phyloP scores from a whole-genome alignment of 2,888 invertebrate genomes.

The Chaitophorus viminalis region DNA sequence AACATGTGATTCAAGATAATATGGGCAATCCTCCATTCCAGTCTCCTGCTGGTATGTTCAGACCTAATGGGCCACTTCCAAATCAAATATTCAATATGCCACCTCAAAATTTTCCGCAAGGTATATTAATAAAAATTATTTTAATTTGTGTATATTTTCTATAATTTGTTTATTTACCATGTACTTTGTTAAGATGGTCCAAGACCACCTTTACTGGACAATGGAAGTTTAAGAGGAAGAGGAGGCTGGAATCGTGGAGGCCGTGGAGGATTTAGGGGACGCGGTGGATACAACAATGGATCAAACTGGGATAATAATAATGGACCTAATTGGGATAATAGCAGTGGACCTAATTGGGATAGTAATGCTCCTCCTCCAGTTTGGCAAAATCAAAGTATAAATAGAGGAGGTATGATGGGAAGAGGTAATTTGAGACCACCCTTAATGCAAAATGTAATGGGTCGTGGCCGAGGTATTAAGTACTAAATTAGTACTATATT shows the following conservation, averaged over 20 bases:
- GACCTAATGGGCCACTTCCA: slow-evolving; percentile 51
- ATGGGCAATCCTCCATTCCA: slow-evolving; percentile 50
- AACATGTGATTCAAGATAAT: slow-evolving; percentile 50
- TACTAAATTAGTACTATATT: neutral
- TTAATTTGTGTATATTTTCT: neutral
- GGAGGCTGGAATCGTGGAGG: slow-evolving; percentile 53
- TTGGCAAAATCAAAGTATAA: slow-evolving; percentile 54
- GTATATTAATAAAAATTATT: slow-evolving; percentile 9
- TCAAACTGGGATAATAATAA: slow-evolving; percentile 49
- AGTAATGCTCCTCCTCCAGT: slow-evolving; percentile 52
- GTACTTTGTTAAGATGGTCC: slow-evolving; percentile 40
- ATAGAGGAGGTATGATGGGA: slow-evolving; percentile 46
- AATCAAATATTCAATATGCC: slow-evolving; percentile 57
- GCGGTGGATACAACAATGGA: slow-evolving; percentile 34
- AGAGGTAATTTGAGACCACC: slow-evolving; percentile 54
- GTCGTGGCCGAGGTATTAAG: slow-evolving; percentile 47
- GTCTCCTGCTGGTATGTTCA: slow-evolving; percentile 44
- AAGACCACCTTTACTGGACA: slow-evolving; percentile 38
- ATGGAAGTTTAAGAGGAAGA: slow-evolving; percentile 45
- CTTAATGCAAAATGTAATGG: slow-evolving; percentile 55
- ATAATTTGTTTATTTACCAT: neutral
- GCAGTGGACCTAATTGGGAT: slow-evolving; percentile 55
- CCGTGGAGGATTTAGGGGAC: slow-evolving; percentile 59
- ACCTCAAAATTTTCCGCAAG: slow-evolving; percentile 39
- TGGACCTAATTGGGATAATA: slow-evolving; percentile 48